A percentile compares a stretch with the other conserved stretches of the same genome.
phyloP scores from a whole-genome alignment of 2,888 invertebrate species.

The Dryocosmus kuriphilus region DNA sequence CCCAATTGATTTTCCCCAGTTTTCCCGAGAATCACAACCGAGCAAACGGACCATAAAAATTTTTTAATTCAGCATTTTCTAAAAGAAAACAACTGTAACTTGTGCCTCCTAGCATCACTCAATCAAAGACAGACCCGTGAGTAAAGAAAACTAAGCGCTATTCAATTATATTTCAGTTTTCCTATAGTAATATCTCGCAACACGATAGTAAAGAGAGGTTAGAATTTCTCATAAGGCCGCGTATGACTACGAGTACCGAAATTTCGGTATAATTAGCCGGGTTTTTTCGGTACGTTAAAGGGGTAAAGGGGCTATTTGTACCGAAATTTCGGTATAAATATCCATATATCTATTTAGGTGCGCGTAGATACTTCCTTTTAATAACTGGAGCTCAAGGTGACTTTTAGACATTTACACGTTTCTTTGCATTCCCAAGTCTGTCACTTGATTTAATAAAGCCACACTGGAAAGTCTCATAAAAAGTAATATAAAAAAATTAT shows the following conservation, averaged over 20 bases:
- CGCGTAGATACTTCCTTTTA: no score
- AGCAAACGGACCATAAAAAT: background rate
- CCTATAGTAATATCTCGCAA: background rate
- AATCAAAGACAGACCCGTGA: background rate
- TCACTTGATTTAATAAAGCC: background rate
- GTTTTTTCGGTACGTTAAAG: no score
- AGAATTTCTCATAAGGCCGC: background rate
- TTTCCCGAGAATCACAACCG: no score
- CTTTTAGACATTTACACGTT: background rate
- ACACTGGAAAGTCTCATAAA: background rate
- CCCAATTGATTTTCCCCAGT: no score
- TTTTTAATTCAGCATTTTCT: background rate
- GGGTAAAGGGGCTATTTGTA: no score
- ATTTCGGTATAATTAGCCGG: no score
- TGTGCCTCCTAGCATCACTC: background rate
- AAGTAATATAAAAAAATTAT: background rate
- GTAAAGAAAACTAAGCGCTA: background rate
- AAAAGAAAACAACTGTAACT: background rate
- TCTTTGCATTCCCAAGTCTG: background rate
- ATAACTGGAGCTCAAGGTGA: background rate
- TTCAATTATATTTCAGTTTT: background rate
- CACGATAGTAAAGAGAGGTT: conserved; percentile 3
- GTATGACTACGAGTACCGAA: no score
- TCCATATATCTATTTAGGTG: no score
- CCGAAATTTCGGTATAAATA: no score